Evolutionary conservation across 2,113 vertebrate genomes (phyloP), one percentile per base, ranked within the genome.

Genomic region (Orthonyx spaldingii): DNA sequence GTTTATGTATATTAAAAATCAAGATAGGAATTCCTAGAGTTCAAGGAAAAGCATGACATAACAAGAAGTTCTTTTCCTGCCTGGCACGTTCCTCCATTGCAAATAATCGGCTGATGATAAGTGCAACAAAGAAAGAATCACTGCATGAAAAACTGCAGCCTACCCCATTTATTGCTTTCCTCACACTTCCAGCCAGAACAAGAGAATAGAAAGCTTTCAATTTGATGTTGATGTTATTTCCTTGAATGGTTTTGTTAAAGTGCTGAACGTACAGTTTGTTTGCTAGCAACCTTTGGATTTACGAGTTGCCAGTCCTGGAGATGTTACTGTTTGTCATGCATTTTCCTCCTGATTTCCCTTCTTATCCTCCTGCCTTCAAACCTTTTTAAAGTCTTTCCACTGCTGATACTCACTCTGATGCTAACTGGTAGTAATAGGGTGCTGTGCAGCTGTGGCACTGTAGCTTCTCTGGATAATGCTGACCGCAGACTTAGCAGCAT

Each of bases 261-360:
- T 94, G 95, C 95, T 95, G 96, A 95, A 97, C 16, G 0, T 50
- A 96, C 87, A 93, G 75, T 92, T 95, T 96, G 84, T 91, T 96
- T 94, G 75, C 88, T 91, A 86, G 82, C 84, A 91, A 57, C 90
- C 87, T 84, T 87, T 66, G 95, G 95, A 97, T 97, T 96, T 97
- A 96, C 9, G 35, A 96, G 85, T 96, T 96, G 95, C 91, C 60
- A 79, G 49, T 91, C 76, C 75, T 87, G 87, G 71, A 86, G 79
- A 96, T 1, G 6, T 94, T 95, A 83, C 79, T 96, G 90, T 95
- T 96, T 93, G 91, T 97, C 95, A 93, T 96, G 88, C 86, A 78
- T 94, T 97, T 96, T 96, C 86, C 76, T 93, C 79, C 66, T 80
- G 82, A 91, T 96, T 97, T 96, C 82, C 86, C 63, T 94, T 90